A percentile compares a stretch with the other conserved stretches of the same genome.
These are phyloP conservation scores for Musca vetustissima DNA, from an alignment of 1,140 invertebrate genomes.

Conservation along the genomic window DNA sequence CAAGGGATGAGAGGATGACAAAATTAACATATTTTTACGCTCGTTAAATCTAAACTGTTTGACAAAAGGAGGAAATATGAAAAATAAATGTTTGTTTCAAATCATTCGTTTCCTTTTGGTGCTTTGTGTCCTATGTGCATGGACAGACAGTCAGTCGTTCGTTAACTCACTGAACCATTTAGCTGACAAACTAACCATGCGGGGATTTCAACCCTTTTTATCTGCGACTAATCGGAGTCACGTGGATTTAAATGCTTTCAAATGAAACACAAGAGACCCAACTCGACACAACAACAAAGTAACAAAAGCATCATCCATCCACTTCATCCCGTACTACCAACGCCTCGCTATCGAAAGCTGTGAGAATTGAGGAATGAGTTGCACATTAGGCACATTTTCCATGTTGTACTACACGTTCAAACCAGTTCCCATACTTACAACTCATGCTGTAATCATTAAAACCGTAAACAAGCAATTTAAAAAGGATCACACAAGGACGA, in stretches of 20 bases:
- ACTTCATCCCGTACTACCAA: too few relatives aligned
- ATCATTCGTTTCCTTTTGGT: constrained; percentile 7
- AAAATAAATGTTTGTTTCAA: constrained; percentile 20
- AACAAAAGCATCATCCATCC: not conserved
- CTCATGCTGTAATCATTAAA: constrained; percentile 20
- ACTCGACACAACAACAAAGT: constrained; percentile 1
- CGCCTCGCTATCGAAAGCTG: too few relatives aligned
- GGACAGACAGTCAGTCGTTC: not conserved
- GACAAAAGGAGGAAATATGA: constrained; percentile 13
- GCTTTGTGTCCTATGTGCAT: too few relatives aligned
- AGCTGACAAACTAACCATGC: constrained; percentile 7
- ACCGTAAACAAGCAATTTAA: constrained; percentile 19
- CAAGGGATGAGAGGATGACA: not conserved
- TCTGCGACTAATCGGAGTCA: constrained; percentile 20
- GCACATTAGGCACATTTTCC: constrained; percentile 8
- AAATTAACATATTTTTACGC: constrained; percentile 21
- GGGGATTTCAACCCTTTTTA: constrained; percentile 17
- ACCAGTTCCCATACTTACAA: not conserved
- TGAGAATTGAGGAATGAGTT: not conserved
- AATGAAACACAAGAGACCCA: constrained; percentile 17
- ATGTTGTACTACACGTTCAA: not conserved
- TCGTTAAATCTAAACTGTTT: constrained; percentile 18
- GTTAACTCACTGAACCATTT: constrained; percentile 3
- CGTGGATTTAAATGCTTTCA: constrained; percentile 21
- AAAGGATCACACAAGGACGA: constrained; percentile 8